Base-by-base conservation (phyloP, 2,888 invertebrate genomes). In the Volucella inflata region DNA sequence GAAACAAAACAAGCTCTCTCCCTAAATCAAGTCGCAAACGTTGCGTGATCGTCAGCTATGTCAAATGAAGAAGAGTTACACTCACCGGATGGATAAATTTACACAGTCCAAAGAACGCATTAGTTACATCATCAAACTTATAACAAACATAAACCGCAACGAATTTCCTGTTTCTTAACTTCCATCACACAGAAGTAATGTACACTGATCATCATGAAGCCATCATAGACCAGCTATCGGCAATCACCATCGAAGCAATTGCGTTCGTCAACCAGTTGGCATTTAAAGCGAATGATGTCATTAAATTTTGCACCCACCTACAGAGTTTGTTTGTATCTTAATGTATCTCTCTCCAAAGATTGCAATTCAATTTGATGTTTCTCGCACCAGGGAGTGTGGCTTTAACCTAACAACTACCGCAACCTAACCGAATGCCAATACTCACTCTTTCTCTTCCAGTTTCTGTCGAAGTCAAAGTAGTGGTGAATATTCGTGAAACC, bases 251-350 rank as follows among this genome's bases (percentile, higher is more conserved):
- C 55, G 8, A 42, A 42, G 14, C 12, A 53, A 42, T 71, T 67
- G 40, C 44, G 60, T 80, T 84, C 80, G 44, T 80, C 80, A 80
- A 75, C 71, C 71, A 80, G 76, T 85, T 85, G 84, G 71, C 80
- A 85, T 80, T 85, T 85, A 67, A 84, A 50, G 65, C 51, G 46
- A 80, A 85, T 85, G 80, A 85, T 85, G 71, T 85, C 84, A 76
- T 80, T 51, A 65, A 76, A 76, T 76, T 75, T 55, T 51, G 67
- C 71, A 80, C 60, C 80, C 79, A 80, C 80, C 80, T 67, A 85
- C 80, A 57, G 67, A 76, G 70, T 21, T n/a, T 65, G 70, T 79
- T 71, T 65, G 76, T 76, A 76, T 76, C 80, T 76, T 72, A 85
- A 80, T 85, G 84, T 75, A 80, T 64, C 59, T 46, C 59, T 46